These are phyloP conservation scores for Terrapene triunguis DNA, from an alignment of 2,113 vertebrate genomes.

Conservation along the genomic window DNA sequence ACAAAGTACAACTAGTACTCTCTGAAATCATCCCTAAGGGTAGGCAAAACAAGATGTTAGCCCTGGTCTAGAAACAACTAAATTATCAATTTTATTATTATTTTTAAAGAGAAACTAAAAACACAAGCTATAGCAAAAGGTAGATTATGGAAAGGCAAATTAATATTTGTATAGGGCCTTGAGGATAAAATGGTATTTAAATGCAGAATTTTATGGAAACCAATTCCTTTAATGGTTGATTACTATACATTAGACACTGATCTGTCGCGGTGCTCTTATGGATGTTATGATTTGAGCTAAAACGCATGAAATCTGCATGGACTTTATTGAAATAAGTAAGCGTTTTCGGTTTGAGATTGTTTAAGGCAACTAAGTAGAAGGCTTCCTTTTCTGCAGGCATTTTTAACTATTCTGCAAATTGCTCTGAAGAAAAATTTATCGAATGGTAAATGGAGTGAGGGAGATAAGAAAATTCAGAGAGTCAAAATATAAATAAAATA, in stretches of 20 bases:
- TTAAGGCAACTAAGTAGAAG: background rate
- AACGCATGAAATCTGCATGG: conserved; percentile 61
- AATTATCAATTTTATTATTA: too few species aligned
- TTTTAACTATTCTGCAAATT: background rate
- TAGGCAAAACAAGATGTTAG: background rate
- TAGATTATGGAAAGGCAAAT: background rate
- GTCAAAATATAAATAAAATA: background rate
- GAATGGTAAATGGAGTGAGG: background rate
- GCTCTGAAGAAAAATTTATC: background rate
- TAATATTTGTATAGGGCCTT: conserved; percentile 47
- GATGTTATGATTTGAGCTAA: conserved; percentile 65
- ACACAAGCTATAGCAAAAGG: background rate
- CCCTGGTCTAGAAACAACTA: background rate
- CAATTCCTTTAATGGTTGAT: conserved; percentile 70
- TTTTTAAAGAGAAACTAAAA: background rate
- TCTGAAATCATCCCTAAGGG: background rate
- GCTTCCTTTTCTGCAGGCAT: conserved; percentile 22
- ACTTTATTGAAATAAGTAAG: conserved; percentile 26
- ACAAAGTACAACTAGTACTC: background rate
- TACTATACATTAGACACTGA: conserved; percentile 73
- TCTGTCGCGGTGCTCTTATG: conserved; percentile 62
- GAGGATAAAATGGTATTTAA: conserved; percentile 26
- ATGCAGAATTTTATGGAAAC: conserved; percentile 14
- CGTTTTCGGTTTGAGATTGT: background rate
- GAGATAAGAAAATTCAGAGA: background rate